These are phyloP conservation scores for Margaritifera margaritifera DNA, from an alignment of 2,888 invertebrate genomes.

Conservation along the genomic window DNA sequence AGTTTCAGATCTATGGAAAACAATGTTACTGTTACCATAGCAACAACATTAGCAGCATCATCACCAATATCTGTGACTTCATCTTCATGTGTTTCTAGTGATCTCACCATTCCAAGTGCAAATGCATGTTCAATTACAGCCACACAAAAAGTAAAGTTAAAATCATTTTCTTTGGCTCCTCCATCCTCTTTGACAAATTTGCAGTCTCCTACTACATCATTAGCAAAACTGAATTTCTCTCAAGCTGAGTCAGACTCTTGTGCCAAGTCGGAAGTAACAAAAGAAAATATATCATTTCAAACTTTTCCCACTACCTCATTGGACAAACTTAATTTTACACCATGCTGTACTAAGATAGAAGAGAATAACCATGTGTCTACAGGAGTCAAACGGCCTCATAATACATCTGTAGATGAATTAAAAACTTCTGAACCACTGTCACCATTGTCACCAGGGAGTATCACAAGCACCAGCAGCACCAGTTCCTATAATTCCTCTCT, in stretches of 20 bases:
- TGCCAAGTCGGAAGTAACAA: neutral
- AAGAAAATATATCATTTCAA: conserved; percentile 1
- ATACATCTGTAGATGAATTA: conserved; percentile 25
- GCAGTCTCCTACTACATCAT: conserved; percentile 29
- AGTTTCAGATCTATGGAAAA: neutral
- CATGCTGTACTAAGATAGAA: conserved; percentile 60
- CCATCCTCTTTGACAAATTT: conserved; percentile 23
- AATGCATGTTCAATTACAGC: conserved; percentile 22
- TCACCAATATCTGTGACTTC: too few relatives aligned
- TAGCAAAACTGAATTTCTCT: conserved; percentile 32
- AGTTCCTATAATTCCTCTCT: conserved; percentile 27
- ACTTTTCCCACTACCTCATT: conserved; percentile 69
- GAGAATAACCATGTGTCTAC: conserved; percentile 23
- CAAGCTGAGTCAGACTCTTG: conserved; percentile 11
- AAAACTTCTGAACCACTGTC: conserved; percentile 40
- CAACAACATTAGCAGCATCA: too few relatives aligned
- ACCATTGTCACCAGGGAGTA: conserved; percentile 30
- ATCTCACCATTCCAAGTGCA: too few relatives aligned
- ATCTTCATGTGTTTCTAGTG: too few relatives aligned
- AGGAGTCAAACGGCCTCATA: conserved; percentile 35
- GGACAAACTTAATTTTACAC: conserved; percentile 70
- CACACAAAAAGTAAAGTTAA: conserved; percentile 32
- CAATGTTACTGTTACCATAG: too few relatives aligned
- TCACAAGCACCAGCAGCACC: conserved; percentile 27
- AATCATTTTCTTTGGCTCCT: conserved; percentile 37